A percentile compares a stretch with the other conserved stretches of the same genome.
Evolutionary conservation across 1,140 invertebrate species (phyloP).

Genomic region (Orchesella cincta): DNA sequence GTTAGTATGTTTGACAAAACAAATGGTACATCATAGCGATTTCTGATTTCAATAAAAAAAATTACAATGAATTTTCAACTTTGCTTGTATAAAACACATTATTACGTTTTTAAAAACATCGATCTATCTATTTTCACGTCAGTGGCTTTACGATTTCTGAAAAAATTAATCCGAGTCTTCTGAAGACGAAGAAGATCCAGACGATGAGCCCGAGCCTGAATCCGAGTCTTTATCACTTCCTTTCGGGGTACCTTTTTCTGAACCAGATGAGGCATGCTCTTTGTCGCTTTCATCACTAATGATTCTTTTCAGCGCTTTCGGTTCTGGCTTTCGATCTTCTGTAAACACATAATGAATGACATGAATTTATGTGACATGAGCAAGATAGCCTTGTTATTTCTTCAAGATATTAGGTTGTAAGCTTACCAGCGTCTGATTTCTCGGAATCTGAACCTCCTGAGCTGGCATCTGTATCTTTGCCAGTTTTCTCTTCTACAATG

Average conservation of each 20-base stretch:
- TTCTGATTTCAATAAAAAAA: not conserved
- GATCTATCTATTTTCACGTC: too few relatives aligned
- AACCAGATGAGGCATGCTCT: constrained; percentile 43
- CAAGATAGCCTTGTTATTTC: not conserved
- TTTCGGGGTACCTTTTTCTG: constrained; percentile 11
- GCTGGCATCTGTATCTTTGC: constrained; percentile 43
- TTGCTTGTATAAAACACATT: not conserved
- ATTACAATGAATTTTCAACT: not conserved
- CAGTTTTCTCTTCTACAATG: constrained; percentile 47
- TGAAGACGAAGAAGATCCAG: constrained; percentile 39
- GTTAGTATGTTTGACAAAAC: constrained; percentile 32
- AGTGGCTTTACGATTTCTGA: too few relatives aligned
- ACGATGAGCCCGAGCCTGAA: constrained; percentile 35
- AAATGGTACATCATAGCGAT: constrained; percentile 12
- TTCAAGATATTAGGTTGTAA: not conserved
- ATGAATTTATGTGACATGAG: too few relatives aligned
- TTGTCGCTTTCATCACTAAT: constrained; percentile 41
- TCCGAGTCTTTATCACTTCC: constrained; percentile 29
- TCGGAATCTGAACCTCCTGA: constrained; percentile 42
- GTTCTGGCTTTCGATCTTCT: not conserved
- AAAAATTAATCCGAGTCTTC: constrained; percentile 28
- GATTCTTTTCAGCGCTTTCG: not conserved
- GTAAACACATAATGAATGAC: not conserved
- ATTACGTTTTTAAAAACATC: not conserved
- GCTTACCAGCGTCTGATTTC: constrained; percentile 16